Evolutionary conservation across 2,113 vertebrate genomes (phyloP).

Genomic region (Hystrix cristata): DNA sequence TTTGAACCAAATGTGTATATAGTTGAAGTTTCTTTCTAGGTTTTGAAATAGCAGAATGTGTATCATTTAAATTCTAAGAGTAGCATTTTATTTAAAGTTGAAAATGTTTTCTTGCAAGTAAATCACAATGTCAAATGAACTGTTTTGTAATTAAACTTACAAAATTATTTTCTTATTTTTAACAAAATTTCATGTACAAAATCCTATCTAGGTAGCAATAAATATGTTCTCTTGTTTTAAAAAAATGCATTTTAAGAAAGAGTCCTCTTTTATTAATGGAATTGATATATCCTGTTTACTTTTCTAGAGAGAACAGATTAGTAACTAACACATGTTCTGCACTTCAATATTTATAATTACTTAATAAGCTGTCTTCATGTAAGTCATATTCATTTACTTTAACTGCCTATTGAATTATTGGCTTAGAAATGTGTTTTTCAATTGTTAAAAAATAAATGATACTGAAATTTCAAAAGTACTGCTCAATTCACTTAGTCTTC

Average conservation of each 20-base stretch:
- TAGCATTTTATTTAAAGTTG: constrained; percentile 62
- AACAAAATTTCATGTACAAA: background rate
- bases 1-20: constrained; percentile 76
- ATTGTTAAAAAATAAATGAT: constrained; percentile 82
- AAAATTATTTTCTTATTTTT: constrained; percentile 62
- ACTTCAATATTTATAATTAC: constrained; percentile 83
- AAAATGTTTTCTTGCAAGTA: constrained; percentile 18
- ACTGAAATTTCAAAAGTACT: constrained; percentile 86
- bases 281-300: constrained; percentile 20
- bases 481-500: constrained; percentile 83
- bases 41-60: constrained; percentile 57
- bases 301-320: constrained; percentile 73
- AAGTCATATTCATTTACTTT: constrained; percentile 49
- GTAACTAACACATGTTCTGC: constrained; percentile 65
- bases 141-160: constrained; percentile 11
- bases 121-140: constrained; percentile 69
- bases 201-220: constrained; percentile 53
- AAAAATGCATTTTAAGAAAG: constrained; percentile 73
- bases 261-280: constrained; percentile 43
- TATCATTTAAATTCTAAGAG: constrained; percentile 54
- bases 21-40: background rate
- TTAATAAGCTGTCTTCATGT: constrained; percentile 30
- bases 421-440: constrained; percentile 85
- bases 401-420: constrained; percentile 69
- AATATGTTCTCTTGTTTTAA: constrained; percentile 64